Evolutionary conservation across 2,113 vertebrate species (phyloP).

Genomic region (Gracilinanus agilis): DNA sequence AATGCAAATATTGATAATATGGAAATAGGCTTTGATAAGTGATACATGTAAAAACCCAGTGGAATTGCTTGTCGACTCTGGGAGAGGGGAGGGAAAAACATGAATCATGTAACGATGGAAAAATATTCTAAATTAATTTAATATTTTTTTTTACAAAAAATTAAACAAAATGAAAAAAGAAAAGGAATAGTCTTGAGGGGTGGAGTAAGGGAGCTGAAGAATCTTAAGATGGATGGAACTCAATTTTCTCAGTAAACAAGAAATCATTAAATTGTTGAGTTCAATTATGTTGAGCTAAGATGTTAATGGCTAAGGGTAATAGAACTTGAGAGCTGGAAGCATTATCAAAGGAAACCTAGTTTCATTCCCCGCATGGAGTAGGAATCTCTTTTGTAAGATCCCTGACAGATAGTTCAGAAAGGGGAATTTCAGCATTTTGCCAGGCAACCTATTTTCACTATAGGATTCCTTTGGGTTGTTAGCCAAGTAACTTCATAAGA

Average conservation of each 20-base stretch:
- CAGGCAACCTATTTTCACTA: neutral
- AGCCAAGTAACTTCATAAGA: constrained; percentile 1
- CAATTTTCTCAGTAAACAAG: neutral
- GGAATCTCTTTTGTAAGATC: constrained; percentile 3
- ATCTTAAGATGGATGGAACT: neutral
- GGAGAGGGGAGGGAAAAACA: too few relatives aligned
- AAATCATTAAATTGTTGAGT: neutral
- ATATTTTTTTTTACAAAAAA: too few relatives aligned
- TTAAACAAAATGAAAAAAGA: too few relatives aligned
- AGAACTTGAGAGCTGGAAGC: neutral
- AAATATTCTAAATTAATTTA: too few relatives aligned
- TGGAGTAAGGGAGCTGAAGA: neutral
- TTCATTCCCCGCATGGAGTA: neutral
- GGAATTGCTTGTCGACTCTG: too few relatives aligned
- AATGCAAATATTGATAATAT: too few relatives aligned
- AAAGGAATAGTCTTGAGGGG: neutral
- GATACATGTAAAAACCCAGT: too few relatives aligned
- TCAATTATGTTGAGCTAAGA: constrained; percentile 2
- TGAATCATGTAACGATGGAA: too few relatives aligned
- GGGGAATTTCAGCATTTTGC: neutral
- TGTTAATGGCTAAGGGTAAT: neutral
- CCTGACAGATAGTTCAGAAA: neutral
- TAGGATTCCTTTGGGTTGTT: neutral
- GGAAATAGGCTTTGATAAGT: too few relatives aligned
- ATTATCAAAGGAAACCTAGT: neutral